Percentiles rank a stretch among this genome's conserved stretches.
phyloP scores from a whole-genome alignment of 2,113 vertebrate genomes.

The Mionectes macconnelli region DNA sequence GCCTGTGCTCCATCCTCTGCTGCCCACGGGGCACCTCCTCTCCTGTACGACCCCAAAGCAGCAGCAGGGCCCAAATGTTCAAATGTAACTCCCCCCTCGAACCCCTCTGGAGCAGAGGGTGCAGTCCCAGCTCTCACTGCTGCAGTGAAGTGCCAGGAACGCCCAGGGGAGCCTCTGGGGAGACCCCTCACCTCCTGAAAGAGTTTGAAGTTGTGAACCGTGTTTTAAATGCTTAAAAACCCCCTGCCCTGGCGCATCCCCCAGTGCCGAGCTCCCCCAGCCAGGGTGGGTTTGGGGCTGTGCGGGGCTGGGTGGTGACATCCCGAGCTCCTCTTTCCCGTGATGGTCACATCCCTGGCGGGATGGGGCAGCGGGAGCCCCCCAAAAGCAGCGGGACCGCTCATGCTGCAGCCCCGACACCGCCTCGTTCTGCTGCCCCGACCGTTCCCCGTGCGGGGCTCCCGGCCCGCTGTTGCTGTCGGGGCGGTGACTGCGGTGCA shows the following conservation, averaged over 20 bases:
- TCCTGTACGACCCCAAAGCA: background rate
- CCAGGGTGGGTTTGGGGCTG: too few relatives aligned
- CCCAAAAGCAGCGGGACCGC: constrained; percentile 37
- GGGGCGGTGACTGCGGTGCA: constrained; percentile 72
- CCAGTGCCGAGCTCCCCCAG: too few relatives aligned
- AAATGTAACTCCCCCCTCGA: background rate
- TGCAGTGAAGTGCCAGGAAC: background rate
- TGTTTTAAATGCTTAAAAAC: too few relatives aligned
- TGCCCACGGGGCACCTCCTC: accelerated
- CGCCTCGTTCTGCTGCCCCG: constrained; percentile 36
- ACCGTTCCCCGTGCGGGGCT: constrained; percentile 67
- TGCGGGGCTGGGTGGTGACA: constrained; percentile 46
- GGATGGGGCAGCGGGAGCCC: background rate
- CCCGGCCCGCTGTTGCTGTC: constrained; percentile 68
- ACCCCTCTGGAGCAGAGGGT: accelerated
- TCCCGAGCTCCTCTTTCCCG: background rate
- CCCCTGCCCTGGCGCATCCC: too few relatives aligned
- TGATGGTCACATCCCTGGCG: constrained; percentile 33
- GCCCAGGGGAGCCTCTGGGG: background rate
- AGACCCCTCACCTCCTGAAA: background rate
- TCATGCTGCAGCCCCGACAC: constrained; percentile 66
- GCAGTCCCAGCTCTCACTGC: background rate
- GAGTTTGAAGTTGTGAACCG: too few relatives aligned
- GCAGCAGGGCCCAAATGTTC: background rate
- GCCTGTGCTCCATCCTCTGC: background rate